phyloP scores from a whole-genome alignment of 2,113 vertebrate genomes.

The Smithornis capensis region DNA sequence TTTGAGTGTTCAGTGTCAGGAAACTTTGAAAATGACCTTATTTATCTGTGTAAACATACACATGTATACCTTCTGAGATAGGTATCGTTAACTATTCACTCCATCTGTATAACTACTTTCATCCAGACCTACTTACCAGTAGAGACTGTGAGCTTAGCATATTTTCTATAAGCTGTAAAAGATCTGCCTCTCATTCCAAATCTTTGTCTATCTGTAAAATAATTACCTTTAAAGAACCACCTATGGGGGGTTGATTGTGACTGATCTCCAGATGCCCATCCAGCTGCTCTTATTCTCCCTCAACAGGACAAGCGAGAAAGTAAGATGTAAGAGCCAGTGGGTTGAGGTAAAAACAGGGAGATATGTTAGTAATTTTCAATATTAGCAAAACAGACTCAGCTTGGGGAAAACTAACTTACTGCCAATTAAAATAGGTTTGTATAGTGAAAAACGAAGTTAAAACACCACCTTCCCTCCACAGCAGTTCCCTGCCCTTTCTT shows the following conservation, averaged over 20 bases:
- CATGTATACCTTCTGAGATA: accelerated
- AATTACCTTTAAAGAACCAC: not conserved
- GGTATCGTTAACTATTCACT: not conserved
- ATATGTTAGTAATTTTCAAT: not conserved
- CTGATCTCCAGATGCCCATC: not conserved
- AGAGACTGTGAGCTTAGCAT: not conserved
- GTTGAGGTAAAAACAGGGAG: not conserved
- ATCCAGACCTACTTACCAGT: not conserved
- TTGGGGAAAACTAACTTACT: not conserved
- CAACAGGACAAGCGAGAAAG: not conserved
- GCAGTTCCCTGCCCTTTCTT: not conserved
- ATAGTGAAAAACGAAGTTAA: not conserved
- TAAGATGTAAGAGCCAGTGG: not conserved
- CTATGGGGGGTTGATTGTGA: not conserved
- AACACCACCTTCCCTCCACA: not conserved
- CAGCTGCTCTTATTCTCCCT: not conserved
- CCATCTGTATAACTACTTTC: not conserved
- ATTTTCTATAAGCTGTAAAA: not conserved
- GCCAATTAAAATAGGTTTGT: not conserved
- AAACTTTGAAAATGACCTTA: not conserved
- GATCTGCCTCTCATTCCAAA: not conserved
- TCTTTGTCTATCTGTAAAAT: not conserved
- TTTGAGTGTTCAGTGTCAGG: not conserved
- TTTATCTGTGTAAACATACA: not conserved
- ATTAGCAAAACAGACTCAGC: not conserved